These are phyloP conservation scores for Sparus aurata DNA, from an alignment of 2,797 vertebrate species.

Conservation along the genomic window DNA sequence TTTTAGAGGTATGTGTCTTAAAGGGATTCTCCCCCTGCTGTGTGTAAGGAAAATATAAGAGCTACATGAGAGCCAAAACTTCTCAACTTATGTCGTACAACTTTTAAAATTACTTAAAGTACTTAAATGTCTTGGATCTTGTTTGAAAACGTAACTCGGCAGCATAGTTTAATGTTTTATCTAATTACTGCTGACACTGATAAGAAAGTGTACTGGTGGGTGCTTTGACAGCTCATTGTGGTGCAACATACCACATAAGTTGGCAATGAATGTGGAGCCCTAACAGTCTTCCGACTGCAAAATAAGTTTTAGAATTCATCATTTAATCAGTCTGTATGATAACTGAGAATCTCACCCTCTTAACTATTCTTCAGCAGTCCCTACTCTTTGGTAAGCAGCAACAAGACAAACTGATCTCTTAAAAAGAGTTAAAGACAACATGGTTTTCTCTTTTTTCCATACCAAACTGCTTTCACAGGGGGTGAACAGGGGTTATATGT, in stretches of 20 bases:
- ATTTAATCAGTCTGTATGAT: constrained; percentile 3
- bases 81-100: constrained; percentile 1
- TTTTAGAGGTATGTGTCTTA: constrained; percentile 11
- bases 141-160: constrained; percentile 8
- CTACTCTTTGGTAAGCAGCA: not conserved
- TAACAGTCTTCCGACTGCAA: constrained; percentile 12
- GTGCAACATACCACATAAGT: constrained; percentile 10
- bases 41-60: not conserved
- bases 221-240: constrained; percentile 39
- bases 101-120: constrained; percentile 10
- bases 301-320: constrained; percentile 6
- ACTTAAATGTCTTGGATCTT: constrained; percentile 15
- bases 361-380: not conserved
- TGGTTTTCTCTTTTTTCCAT: not conserved
- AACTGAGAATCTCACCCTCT: not conserved
- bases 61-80: not conserved
- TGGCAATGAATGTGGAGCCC: constrained; percentile 6
- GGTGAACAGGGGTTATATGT: constrained; percentile 17
- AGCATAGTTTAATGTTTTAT: constrained; percentile 31
- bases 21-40: not conserved
- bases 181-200: constrained; percentile 56
- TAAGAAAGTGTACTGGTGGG: constrained; percentile 22
- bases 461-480: not conserved
- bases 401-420: not conserved
- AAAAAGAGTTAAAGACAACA: not conserved